A percentile compares a stretch with the other conserved stretches of the same genome.
These are phyloP conservation scores for silkworm (Bombyx mori) DNA, from an alignment of 1,140 invertebrate species.

Conservation along the genomic window DNA sequence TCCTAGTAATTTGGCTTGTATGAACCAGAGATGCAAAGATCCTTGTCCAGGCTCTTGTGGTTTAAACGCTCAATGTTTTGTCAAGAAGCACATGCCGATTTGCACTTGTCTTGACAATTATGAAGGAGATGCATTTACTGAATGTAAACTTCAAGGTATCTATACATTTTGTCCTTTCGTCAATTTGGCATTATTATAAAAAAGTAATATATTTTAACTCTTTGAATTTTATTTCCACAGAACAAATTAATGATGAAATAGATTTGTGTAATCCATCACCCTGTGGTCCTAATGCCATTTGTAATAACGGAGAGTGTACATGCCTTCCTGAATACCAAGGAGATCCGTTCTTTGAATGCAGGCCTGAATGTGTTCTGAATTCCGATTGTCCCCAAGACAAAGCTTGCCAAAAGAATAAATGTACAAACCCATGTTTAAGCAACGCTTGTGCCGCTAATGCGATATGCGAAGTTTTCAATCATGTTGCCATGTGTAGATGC, in stretches of 20 bases:
- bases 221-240: slow-evolving; percentile 25
- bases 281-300: slow-evolving; percentile 80
- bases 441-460: slow-evolving; percentile 79
- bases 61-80: slow-evolving; percentile 73
- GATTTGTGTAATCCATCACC: slow-evolving; percentile 80
- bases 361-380: slow-evolving; percentile 76
- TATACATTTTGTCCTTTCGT: slow-evolving; percentile 21
- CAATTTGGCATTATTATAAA: neutral
- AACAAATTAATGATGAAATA: slow-evolving; percentile 51
- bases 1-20: slow-evolving; percentile 73
- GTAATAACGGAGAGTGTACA: slow-evolving; percentile 77
- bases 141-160: slow-evolving; percentile 70
- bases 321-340: slow-evolving; percentile 75
- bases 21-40: slow-evolving; percentile 75
- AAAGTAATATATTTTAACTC: neutral
- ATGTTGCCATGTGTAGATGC: slow-evolving; percentile 79
- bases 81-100: slow-evolving; percentile 75
- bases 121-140: slow-evolving; percentile 75
- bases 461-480: slow-evolving; percentile 78
- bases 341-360: slow-evolving; percentile 73
- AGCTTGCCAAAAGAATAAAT: slow-evolving; percentile 75
- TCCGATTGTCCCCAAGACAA: slow-evolving; percentile 73
- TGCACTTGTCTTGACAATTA: slow-evolving; percentile 74
- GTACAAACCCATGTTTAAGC: slow-evolving; percentile 73
- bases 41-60: slow-evolving; percentile 78